A percentile compares a stretch with the other conserved stretches of the same genome.
Conservation (phyloP, 2,888 invertebrate genomes). For the Andrena camellia region DNA sequence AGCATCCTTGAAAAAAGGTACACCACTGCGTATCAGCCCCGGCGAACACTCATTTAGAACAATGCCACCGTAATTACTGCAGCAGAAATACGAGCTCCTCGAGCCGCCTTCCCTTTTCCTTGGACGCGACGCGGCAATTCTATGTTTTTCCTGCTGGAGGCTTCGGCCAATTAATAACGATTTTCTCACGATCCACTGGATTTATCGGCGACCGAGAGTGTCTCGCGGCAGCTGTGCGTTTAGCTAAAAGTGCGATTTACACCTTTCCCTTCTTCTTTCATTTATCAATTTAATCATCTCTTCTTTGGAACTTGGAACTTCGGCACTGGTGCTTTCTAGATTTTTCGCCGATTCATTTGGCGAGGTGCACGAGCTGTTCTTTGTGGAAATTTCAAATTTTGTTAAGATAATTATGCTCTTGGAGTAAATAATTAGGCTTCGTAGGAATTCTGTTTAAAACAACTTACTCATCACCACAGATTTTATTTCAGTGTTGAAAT, state of each 20-base stretch:
- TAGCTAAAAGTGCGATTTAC: slow-evolving; percentile 5
- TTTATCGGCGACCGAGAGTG: neutral
- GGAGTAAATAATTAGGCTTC: no score
- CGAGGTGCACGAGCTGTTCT: neutral
- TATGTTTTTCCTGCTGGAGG: slow-evolving; percentile 13
- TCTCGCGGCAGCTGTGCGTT: neutral
- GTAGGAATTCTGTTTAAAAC: no score
- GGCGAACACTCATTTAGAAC: slow-evolving; percentile 58
- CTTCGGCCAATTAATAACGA: slow-evolving; percentile 35
- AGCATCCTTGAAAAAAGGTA: slow-evolving; percentile 81
- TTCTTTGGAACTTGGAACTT: neutral
- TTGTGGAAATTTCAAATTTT: no score
- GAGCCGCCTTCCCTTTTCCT: slow-evolving; percentile 4
- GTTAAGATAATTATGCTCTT: no score
- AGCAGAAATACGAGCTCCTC: slow-evolving; percentile 21
- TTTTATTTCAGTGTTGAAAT: no score
- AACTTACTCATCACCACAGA: no score
- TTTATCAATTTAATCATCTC: slow-evolving; percentile 17
- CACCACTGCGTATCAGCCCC: slow-evolving; percentile 22
- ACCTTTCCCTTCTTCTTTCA: slow-evolving; percentile 19
- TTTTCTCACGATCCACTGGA: slow-evolving; percentile 44
- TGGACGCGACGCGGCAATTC: neutral
- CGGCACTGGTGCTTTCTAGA: neutral
- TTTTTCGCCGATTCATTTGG: neutral
- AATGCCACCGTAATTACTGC: slow-evolving; percentile 54